Evolutionary conservation across 2,113 vertebrate genomes (phyloP).

Genomic region (Aspiorhynchus laticeps): DNA sequence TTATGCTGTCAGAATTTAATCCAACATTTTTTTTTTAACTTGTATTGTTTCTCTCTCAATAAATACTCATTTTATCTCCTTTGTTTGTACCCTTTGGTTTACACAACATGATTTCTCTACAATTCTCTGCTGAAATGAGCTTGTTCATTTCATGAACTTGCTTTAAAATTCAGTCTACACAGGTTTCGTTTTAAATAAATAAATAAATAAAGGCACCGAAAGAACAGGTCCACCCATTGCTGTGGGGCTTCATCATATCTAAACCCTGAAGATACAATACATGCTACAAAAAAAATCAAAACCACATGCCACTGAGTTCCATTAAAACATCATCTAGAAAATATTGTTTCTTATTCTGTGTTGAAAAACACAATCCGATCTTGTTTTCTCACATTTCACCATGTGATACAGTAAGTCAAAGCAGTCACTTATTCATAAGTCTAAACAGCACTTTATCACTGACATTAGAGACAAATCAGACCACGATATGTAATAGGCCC

Average conservation of each 20-base stretch:
- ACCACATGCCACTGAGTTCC: slow-evolving; percentile 23
- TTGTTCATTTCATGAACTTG: not conserved
- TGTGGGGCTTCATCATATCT: slow-evolving; percentile 9
- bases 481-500: not conserved
- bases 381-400: slow-evolving; percentile 15
- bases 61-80: not conserved
- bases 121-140: not conserved
- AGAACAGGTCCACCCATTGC: slow-evolving; percentile 6
- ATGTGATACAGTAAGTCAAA: not conserved
- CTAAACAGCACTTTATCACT: slow-evolving; percentile 28
- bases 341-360: not conserved
- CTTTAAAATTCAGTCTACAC: slow-evolving; percentile 1
- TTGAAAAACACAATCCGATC: not conserved
- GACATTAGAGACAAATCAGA: slow-evolving; percentile 9
- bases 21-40: not conserved
- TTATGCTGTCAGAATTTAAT: not conserved
- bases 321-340: slow-evolving; percentile 28
- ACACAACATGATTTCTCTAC: not conserved
- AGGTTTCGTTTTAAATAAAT: slow-evolving; percentile 12
- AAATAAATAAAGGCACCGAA: slow-evolving; percentile 38
- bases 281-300: slow-evolving; percentile 29
- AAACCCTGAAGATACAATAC: slow-evolving; percentile 32
- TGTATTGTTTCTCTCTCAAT: not conserved
- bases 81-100: slow-evolving; percentile 29
- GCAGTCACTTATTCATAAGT: slow-evolving; percentile 12